phyloP scores from a whole-genome alignment of 1,140 invertebrate genomes.

The Scaptomyza montana region DNA sequence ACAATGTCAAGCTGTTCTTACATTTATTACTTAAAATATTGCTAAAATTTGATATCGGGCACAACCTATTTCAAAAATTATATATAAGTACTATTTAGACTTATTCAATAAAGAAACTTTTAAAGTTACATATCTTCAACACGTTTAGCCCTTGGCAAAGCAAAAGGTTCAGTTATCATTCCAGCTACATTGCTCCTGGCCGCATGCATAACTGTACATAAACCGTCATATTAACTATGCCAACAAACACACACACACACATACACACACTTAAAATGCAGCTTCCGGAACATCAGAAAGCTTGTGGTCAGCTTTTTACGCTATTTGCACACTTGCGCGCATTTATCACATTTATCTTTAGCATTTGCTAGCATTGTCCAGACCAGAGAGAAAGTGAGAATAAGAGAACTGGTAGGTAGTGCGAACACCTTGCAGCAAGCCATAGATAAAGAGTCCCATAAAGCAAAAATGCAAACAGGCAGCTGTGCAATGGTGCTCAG shows the following conservation, averaged over 20 bases:
- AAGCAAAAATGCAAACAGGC: conserved; percentile 73
- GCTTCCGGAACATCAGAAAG: conserved; percentile 42
- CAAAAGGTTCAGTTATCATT: not conserved
- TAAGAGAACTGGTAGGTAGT: not conserved
- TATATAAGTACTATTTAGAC: too few species aligned
- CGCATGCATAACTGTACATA: conserved; percentile 12
- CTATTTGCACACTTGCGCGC: conserved; percentile 70
- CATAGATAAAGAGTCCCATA: conserved; percentile 66
- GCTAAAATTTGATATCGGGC: too few species aligned
- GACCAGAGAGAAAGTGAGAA: not conserved
- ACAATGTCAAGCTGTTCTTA: not conserved
- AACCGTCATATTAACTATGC: conserved; percentile 30
- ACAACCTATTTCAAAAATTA: too few species aligned
- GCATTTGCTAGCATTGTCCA: conserved; percentile 46
- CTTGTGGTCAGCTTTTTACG: conserved; percentile 76
- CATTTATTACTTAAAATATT: not conserved
- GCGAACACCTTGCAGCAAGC: conserved; percentile 50
- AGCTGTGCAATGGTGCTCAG: conserved; percentile 60
- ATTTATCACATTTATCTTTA: conserved; percentile 78
- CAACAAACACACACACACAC: conserved; percentile 18
- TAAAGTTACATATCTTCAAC: too few species aligned
- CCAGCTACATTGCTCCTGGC: not conserved
- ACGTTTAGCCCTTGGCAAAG: not conserved
- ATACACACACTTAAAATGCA: conserved; percentile 17
- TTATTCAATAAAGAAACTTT: too few species aligned